Evolutionary conservation across 1,140 invertebrate species (phyloP).

Genomic region (Oryzaephilus surinamensis): DNA sequence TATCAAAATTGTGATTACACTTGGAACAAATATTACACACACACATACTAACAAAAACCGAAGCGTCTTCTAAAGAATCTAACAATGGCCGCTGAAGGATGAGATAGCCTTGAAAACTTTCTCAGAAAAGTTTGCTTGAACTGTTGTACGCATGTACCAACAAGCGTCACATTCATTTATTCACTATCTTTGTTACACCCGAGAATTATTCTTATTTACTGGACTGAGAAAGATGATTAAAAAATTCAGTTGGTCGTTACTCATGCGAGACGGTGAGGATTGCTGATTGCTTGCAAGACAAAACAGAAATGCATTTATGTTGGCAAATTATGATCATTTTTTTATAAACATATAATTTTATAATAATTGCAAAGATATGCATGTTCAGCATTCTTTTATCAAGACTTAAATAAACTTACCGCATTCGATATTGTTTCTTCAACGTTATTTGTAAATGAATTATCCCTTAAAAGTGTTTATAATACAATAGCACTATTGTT

Average conservation of each 20-base stretch:
- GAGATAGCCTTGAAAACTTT: constrained; percentile 34
- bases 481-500: too few species aligned
- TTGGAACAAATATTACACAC: constrained; percentile 2
- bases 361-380: too few species aligned
- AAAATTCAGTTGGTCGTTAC: too few species aligned
- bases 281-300: too few species aligned
- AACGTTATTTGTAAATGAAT: too few species aligned
- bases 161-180: constrained; percentile 8
- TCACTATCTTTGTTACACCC: constrained; percentile 7
- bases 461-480: too few species aligned
- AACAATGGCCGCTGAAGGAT: constrained; percentile 36
- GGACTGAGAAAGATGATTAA: constrained; percentile 5
- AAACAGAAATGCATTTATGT: too few species aligned
- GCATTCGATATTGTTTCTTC: too few species aligned
- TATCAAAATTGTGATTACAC: neutral
- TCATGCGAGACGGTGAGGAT: constrained; percentile 21
- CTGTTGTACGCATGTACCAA: constrained; percentile 26
- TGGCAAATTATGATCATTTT: too few species aligned
- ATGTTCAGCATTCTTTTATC: too few species aligned
- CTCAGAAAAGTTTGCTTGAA: constrained; percentile 34
- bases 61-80: constrained; percentile 30
- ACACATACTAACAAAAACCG: constrained; percentile 19
- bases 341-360: too few species aligned
- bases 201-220: constrained; percentile 2
- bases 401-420: too few species aligned